Evolutionary conservation across 2,113 vertebrate genomes (phyloP), one percentile per base, ranked within the genome.

Genomic region (Tringa solitaria): DNA sequence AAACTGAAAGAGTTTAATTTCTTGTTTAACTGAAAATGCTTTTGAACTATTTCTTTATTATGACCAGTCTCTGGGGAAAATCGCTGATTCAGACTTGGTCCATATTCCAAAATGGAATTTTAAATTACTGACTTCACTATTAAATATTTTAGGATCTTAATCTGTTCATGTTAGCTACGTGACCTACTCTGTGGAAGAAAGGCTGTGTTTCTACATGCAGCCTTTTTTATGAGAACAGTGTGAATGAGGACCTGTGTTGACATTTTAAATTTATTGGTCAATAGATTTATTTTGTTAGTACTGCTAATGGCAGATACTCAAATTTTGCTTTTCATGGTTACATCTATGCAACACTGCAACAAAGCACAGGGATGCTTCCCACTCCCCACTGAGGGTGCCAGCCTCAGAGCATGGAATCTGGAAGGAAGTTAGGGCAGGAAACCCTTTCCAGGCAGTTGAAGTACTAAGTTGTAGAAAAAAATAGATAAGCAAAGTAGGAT

Each of bases 91-190:
- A 32, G 53, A 17, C 10, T 69, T 80, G 15, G 41, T 59, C 61
- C 16, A 4, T 92, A 61, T 84, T 91, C 50, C 46, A 39, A 26
- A 96, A 88, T 65, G 9, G 12, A 88, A 82, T 84, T 91, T 84
- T 83, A 91, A 72, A 30, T 93, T 87, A 20, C 54, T 80, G 43
- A 61, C 35, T 88, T 90, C 12, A 14, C 33, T 93, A 14, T 48
- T 88, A 85, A 90, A 56, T 80, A 91, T 91, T 92, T 96, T 75
- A 85, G 51, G 22, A 54, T 74, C 41, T 70, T 93, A 56, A 53
- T 70, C 26, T 84, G 14, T 69, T 88, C 10, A 0, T 69, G 6
- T 94, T 92, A 87, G 33, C 35, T 82, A 54, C 2, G 1, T 48
- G 30, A 87, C 50, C 24, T 87, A 8, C 28, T 86, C 37, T 76